Base-by-base conservation (phyloP, 2,888 invertebrate species). In the Parochlus steinenii region DNA sequence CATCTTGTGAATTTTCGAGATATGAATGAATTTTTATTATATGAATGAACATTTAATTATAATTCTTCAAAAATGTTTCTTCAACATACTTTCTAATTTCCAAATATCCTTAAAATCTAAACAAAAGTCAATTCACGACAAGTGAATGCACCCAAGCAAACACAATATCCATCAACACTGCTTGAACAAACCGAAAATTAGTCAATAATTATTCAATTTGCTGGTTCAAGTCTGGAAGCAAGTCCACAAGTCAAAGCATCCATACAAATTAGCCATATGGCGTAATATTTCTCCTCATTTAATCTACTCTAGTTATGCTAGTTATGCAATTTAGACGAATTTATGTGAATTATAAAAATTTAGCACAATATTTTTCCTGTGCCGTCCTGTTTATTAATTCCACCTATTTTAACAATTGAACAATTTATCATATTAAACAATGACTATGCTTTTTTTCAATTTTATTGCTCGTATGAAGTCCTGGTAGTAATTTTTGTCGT, bases 221-320 rank as follows among this genome's bases (percentile, higher is more conserved):
- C 26, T 33, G 27, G 12, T 27, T 27, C 14, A n/a, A 27, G 19
- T 22, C 29, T 34, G 18, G 22, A 28, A 11, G 11, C 27, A 27
- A 19, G 14, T 30, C 18, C 12, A 11, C 4, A 27, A n/a, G n/a
- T n/a, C n/a, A n/a, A n/a, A n/a, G 20, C 18, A 26, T 4, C 6
- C 23, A n/a, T n/a, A 22, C 17, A 23, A 29, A 36, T 36, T 36
- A 36, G 30, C 36, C 36, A 36, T 36, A 36, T 36, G 36, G 29
- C 36, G 30, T 24, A 24, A 36, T 17, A 26, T 11, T 15, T 16
- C 28, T 29, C 6, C 20, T 17, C 19, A 30, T 18, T 12, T 5
- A 27, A n/a, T n/a, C 15, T 8, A 15, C 3, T 14, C 4, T 15
- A 27, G 3, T 10, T 14, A 10, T 15, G 6, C 16, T 28, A 15